These are phyloP conservation scores for Merops nubicus DNA, from an alignment of 2,113 vertebrate species.

Conservation along the genomic window DNA sequence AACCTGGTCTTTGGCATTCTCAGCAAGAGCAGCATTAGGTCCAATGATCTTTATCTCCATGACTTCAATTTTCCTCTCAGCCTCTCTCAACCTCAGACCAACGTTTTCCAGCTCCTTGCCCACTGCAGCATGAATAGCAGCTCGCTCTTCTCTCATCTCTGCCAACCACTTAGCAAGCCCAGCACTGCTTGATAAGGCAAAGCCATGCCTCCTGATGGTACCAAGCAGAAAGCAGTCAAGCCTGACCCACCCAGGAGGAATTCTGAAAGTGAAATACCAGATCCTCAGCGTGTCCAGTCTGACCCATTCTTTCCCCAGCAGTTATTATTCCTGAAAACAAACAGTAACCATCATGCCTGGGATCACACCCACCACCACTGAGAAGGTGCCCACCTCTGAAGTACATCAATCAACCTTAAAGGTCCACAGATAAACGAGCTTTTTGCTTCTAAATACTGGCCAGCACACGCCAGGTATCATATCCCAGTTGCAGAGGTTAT, in stretches of 20 bases:
- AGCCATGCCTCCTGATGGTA: not conserved
- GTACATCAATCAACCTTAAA: not conserved
- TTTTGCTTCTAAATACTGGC: not conserved
- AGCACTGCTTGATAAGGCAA: slow-evolving; percentile 45
- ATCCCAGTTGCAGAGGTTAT: not conserved
- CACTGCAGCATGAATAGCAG: slow-evolving; percentile 59
- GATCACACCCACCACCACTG: not conserved
- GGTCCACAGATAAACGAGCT: not conserved
- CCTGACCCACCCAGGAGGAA: slow-evolving; percentile 50
- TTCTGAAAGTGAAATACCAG: slow-evolving; percentile 1
- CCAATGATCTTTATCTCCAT: slow-evolving; percentile 61
- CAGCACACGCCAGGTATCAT: not conserved
- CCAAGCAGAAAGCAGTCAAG: slow-evolving; percentile 16
- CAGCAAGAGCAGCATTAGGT: slow-evolving; percentile 61
- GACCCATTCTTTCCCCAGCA: not conserved
- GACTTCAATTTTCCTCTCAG: slow-evolving; percentile 71
- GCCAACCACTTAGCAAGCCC: slow-evolving; percentile 58
- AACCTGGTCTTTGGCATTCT: slow-evolving; percentile 65
- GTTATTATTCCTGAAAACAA: not conserved
- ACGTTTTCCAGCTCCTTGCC: slow-evolving; percentile 60
- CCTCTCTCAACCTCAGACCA: slow-evolving; percentile 58
- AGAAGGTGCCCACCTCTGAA: not conserved
- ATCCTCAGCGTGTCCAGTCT: not conserved
- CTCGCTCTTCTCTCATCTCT: slow-evolving; percentile 44
- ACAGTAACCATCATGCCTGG: not conserved